Evolutionary conservation across 2,888 invertebrate species (phyloP).

Genomic region (Ochropleura leucogaster): DNA sequence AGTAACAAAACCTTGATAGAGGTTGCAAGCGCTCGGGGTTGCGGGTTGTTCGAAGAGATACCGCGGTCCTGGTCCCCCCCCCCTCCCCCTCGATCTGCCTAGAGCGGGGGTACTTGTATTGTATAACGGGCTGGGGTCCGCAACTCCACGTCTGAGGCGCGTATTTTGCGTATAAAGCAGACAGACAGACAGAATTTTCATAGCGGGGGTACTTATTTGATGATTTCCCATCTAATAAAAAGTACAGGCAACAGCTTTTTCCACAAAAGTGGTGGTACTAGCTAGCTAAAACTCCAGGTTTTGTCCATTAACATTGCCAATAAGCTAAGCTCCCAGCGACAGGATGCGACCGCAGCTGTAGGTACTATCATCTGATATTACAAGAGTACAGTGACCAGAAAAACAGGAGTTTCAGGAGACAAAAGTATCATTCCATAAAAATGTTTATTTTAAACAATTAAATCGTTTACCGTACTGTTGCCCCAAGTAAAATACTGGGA

Average conservation of each 20-base stretch:
- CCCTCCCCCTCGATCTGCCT: too few relatives aligned
- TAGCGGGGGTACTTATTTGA: too few relatives aligned
- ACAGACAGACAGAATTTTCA: too few relatives aligned
- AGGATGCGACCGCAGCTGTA: conserved; percentile 25
- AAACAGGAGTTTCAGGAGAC: background rate
- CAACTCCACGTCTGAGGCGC: too few relatives aligned
- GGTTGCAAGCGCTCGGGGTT: background rate
- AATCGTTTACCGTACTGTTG: background rate
- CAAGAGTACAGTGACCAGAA: conserved; percentile 28
- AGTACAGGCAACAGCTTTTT: background rate
- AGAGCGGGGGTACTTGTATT: too few relatives aligned
- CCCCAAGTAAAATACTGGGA: too few relatives aligned
- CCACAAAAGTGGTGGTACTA: background rate
- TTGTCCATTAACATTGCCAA: conserved; percentile 35
- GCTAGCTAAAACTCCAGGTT: conserved; percentile 17
- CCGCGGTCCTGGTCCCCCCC: too few relatives aligned
- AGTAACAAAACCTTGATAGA: background rate
- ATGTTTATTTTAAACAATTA: background rate
- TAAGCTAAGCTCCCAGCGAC: conserved; percentile 30
- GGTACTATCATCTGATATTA: conserved; percentile 30
- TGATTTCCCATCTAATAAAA: background rate
- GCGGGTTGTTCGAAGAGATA: too few relatives aligned
- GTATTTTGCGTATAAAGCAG: too few relatives aligned
- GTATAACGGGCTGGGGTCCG: too few relatives aligned
- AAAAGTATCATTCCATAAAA: background rate